Evolutionary conservation across 2,797 vertebrate genomes (phyloP).

Genomic region (Petrocephalus sullivani): DNA sequence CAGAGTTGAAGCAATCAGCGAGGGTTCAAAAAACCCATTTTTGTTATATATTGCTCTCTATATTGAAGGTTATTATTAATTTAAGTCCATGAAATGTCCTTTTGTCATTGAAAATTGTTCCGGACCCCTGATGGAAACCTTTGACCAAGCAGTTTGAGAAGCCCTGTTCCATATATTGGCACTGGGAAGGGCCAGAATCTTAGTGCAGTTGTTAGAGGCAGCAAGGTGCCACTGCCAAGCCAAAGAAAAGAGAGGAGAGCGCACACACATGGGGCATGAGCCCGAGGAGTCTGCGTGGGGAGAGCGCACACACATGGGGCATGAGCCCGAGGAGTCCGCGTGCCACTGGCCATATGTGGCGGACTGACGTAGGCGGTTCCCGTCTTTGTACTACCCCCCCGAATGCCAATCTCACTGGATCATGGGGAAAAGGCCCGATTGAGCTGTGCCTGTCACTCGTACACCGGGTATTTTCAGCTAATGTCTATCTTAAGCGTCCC

Average conservation of each 20-base stretch:
- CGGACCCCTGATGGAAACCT: not conserved
- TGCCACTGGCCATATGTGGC: not conserved
- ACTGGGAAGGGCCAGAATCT: not conserved
- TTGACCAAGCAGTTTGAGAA: not conserved
- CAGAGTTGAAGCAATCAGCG: not conserved
- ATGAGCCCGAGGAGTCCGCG: not conserved
- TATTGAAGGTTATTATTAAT: not conserved
- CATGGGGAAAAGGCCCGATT: conserved; percentile 21
- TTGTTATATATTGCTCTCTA: not conserved
- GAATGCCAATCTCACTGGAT: conserved; percentile 26
- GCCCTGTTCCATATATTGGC: not conserved
- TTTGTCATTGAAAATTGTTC: not conserved
- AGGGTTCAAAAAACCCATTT: not conserved
- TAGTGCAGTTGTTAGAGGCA: not conserved
- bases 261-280: too few species aligned
- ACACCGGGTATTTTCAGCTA: not conserved
- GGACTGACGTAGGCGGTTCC: not conserved
- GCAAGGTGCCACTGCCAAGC: not conserved
- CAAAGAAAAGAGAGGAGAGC: not conserved
- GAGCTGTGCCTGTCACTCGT: not conserved
- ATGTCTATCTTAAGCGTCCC: not conserved
- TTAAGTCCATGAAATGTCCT: not conserved
- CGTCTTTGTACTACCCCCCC: not conserved
- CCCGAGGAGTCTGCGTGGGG: too few species aligned
- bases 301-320: not conserved